Evolutionary conservation across 2,113 vertebrate species (phyloP).

Genomic region (Phalacrocorax aristotelis): DNA sequence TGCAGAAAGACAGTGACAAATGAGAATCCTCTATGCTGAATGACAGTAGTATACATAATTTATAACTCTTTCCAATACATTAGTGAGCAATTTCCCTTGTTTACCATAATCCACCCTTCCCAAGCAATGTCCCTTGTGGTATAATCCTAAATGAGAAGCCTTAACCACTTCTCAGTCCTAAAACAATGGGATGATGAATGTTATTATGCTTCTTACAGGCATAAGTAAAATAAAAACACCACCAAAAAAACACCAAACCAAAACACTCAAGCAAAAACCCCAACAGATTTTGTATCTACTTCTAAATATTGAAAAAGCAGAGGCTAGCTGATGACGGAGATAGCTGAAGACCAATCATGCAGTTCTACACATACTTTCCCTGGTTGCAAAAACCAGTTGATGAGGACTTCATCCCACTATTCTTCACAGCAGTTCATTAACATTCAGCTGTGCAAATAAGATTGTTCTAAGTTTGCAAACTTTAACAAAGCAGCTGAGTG

Average conservation of each 20-base stretch:
- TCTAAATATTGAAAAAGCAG: neutral
- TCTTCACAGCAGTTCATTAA: neutral
- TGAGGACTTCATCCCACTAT: neutral
- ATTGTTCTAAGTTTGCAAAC: neutral
- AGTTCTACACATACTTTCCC: neutral
- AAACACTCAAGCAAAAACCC: neutral
- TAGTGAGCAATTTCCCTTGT: neutral
- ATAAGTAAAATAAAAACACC: neutral
- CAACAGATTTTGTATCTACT: neutral
- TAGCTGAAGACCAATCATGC: neutral
- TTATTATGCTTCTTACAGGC: neutral
- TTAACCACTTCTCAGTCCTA: neutral
- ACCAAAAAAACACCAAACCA: too few relatives aligned
- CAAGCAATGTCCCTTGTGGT: neutral
- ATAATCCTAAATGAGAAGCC: neutral
- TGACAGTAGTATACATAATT: neutral
- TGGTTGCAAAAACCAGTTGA: neutral
- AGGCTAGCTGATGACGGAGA: neutral
- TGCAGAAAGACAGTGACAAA: constrained; percentile 35
- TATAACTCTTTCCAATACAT: neutral
- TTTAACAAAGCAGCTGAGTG: neutral
- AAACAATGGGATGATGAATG: neutral
- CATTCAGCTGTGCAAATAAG: neutral
- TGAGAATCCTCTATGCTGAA: neutral
- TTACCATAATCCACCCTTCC: constrained; percentile 17